phyloP scores from a whole-genome alignment of 1,140 invertebrate species.

The Meloidogyne chitwoodi region DNA sequence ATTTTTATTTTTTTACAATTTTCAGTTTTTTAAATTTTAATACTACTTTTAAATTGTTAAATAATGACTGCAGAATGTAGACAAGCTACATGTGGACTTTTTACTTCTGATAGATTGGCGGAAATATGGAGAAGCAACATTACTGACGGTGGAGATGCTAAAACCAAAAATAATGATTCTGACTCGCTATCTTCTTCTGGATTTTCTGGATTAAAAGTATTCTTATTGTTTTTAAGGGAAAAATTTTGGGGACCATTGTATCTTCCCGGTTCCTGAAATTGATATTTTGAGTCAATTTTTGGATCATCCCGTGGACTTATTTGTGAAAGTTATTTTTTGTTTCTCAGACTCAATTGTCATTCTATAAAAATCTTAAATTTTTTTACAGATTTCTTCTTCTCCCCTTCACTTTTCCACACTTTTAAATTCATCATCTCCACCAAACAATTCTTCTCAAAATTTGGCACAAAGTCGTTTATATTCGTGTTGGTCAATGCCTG shows the following conservation, averaged over 20 bases:
- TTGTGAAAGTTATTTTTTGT: too few species aligned
- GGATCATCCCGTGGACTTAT: too few species aligned
- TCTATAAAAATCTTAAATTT: neutral
- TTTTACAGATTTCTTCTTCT: neutral
- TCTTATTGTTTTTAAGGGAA: neutral
- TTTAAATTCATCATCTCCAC: neutral
- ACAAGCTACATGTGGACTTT: neutral
- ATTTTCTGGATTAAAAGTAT: neutral
- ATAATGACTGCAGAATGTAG: conserved; percentile 6
- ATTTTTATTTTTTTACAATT: neutral
- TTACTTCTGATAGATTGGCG: conserved; percentile 10
- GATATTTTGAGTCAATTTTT: too few species aligned
- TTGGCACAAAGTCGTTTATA: conserved; percentile 13
- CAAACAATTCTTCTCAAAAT: neutral
- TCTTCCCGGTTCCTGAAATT: too few species aligned
- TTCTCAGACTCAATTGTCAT: neutral
- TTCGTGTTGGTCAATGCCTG: conserved; percentile 13
- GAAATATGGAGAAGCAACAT: neutral
- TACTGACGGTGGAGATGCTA: neutral
- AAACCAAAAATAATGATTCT: neutral
- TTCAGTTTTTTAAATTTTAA: neutral
- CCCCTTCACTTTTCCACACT: neutral
- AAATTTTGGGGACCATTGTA: too few species aligned
- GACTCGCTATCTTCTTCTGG: neutral
- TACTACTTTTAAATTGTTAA: neutral